Conservation (phyloP, 2,888 invertebrate species). For the Epinotia demarniana region DNA sequence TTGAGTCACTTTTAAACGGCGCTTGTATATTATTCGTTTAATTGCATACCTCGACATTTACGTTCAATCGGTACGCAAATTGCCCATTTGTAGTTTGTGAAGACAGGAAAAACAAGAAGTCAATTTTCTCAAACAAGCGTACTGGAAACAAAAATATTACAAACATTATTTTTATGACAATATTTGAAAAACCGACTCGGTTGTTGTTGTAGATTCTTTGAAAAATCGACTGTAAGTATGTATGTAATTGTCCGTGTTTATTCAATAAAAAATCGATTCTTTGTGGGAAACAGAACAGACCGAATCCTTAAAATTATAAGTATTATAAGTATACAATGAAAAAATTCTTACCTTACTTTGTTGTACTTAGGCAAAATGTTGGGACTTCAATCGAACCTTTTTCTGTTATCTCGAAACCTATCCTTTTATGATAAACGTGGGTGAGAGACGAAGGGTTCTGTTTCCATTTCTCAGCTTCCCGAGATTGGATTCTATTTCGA, state of each 20-base stretch:
- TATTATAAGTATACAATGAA: conserved; percentile 5
- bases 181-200: no score
- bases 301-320: neutral
- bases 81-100: no score
- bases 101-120: no score
- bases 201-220: no score
- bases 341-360: conserved; percentile 6
- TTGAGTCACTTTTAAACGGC: no score
- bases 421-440: conserved; percentile 13
- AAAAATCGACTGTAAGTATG: no score
- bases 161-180: no score
- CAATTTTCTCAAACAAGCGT: no score
- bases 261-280: neutral
- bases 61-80: no score
- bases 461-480: neutral
- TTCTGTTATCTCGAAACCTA: conserved; percentile 15
- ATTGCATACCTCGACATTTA: no score
- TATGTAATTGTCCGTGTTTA: neutral
- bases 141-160: no score
- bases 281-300: neutral
- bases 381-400: conserved; percentile 23
- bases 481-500: neutral
- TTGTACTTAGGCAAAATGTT: conserved; percentile 8
- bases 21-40: no score
- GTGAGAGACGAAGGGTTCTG: conserved; percentile 14